These are phyloP conservation scores for Polyergus mexicanus DNA, from an alignment of 1,140 invertebrate genomes.

Conservation along the genomic window DNA sequence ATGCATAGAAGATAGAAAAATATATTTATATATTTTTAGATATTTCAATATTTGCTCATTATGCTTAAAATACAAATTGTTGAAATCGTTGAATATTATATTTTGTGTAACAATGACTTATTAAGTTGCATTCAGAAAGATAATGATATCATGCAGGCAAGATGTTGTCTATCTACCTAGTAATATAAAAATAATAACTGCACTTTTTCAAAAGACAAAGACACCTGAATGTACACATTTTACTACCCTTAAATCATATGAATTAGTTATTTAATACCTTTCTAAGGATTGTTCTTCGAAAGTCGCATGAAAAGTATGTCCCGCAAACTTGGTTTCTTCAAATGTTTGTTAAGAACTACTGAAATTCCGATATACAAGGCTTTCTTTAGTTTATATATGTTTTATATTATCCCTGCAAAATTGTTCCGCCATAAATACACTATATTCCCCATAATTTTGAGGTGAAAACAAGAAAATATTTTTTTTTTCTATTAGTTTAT, in stretches of 20 bases:
- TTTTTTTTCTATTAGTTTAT: constrained; percentile 28
- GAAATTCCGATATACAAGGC: constrained; percentile 69
- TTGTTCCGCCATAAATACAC: constrained; percentile 67
- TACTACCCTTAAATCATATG: constrained; percentile 63
- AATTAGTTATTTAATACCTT: constrained; percentile 73
- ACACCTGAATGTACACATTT: constrained; percentile 51
- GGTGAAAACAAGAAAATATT: constrained; percentile 19
- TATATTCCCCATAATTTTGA: constrained; percentile 36
- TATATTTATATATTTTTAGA: constrained; percentile 27
- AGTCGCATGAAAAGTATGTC: constrained; percentile 71
- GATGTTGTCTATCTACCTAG: constrained; percentile 29
- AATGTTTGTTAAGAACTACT: constrained; percentile 72
- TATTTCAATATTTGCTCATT: background rate
- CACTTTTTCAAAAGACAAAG: constrained; percentile 35
- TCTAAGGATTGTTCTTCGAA: constrained; percentile 71
- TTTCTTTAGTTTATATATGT: constrained; percentile 68
- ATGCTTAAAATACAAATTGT: constrained; percentile 1
- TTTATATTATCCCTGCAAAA: constrained; percentile 71
- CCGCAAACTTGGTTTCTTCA: constrained; percentile 74
- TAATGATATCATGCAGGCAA: constrained; percentile 49
- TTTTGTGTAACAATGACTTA: constrained; percentile 16
- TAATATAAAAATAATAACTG: constrained; percentile 27
- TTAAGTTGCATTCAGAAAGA: constrained; percentile 10
- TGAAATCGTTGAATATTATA: background rate
- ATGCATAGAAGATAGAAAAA: constrained; percentile 11